Evolutionary conservation across 92 coral and sea anemone genomes (phyloP).

Genomic region (Epizoanthus stellaris): DNA sequence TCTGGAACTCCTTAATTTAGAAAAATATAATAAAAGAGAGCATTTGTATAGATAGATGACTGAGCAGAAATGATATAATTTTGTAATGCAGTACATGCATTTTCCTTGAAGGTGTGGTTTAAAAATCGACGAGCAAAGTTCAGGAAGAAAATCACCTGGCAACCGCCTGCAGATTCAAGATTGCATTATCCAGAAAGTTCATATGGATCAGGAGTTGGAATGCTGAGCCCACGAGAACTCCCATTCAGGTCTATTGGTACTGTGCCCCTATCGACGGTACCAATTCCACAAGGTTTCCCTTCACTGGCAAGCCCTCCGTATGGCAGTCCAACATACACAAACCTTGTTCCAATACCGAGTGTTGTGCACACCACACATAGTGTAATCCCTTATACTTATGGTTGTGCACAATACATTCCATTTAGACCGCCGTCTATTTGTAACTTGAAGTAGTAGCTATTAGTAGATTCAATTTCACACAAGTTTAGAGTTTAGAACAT

Average conservation of each 20-base stretch:
- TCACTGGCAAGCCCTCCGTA: not conserved
- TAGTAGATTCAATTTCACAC: no score
- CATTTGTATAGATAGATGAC: no score
- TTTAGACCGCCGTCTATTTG: conserved; percentile 3
- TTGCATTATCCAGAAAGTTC: not conserved
- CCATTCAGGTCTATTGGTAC: not conserved
- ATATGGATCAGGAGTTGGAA: conserved; percentile 11
- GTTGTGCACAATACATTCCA: conserved; percentile 14
- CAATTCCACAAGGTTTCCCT: not conserved
- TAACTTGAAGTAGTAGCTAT: not conserved
- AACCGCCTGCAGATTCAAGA: conserved; percentile 29
- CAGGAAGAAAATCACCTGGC: conserved; percentile 32
- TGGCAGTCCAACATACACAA: conserved; percentile 28
- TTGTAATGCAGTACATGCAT: no score
- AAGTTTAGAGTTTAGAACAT: no score
- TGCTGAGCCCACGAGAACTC: not conserved
- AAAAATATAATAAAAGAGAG: no score
- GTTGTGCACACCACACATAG: not conserved
- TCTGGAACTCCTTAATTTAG: no score
- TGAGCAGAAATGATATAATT: no score
- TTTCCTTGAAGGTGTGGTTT: conserved; percentile 25
- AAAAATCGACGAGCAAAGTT: conserved; percentile 44
- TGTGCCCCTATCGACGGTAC: not conserved
- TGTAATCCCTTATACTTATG: not conserved
- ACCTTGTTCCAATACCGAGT: not conserved